Base-by-base conservation (phyloP, 2,888 invertebrate species). In the Therioaphis trifolii region DNA sequence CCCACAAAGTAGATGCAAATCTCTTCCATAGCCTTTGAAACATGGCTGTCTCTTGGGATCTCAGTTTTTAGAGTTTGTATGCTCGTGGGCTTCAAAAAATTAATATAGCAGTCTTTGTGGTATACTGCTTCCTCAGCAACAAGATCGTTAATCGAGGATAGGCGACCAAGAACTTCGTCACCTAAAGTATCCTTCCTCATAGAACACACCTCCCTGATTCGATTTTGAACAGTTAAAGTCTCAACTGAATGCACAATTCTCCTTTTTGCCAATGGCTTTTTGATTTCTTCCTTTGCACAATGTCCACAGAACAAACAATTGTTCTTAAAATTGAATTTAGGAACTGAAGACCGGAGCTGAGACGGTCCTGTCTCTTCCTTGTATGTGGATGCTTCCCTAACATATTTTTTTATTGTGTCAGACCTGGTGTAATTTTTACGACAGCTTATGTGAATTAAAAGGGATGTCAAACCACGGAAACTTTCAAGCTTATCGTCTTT, bases 41-140 rank as follows among this genome's bases (percentile, higher is more conserved):
- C 43, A 43, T 43, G 43, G 43, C 43, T 9, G 43, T 43, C 43
- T 43, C 43, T 43, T 4, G 43, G 43, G 43, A 43, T 43, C 4
- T 43, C 43, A 43, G 43, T 43, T 43, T 43, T 43, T 43, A 11
- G 43, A 43, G 11, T 43, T 43, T 43, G 43, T 43, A 43, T 9
- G 11, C 43, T 43, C 43, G 43, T 43, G 11, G 43, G 18, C 24
- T 18, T 18, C 29, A 18, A 27, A 24, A 68, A 68, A 18, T 68
- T 68, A 18, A 18, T 24, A 7, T 24, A 24, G 35, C 68, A 68
- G 24, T 18, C 27, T 24, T 27, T n/a, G 68, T 68, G 68, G 68
- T 68, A 68, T 68, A 18, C 18, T 24, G 24, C 68, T 7, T 68
- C 68, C 68, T n/a, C 68, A 14, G 68, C 68, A 24, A 68, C 68